phyloP scores from a whole-genome alignment of 2,888 invertebrate genomes.

The Formica aserva region DNA sequence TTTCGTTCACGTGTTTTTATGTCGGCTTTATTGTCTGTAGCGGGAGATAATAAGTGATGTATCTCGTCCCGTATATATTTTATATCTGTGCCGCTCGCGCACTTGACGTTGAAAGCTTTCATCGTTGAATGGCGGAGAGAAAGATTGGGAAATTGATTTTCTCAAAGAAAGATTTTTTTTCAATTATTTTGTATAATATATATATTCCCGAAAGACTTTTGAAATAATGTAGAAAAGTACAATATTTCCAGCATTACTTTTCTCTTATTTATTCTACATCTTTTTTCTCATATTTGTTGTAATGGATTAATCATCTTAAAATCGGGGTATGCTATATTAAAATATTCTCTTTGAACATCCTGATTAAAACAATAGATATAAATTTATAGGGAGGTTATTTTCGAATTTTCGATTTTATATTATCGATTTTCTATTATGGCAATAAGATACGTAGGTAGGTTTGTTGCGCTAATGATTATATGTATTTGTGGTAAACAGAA shows the following conservation, averaged over 20 bases:
- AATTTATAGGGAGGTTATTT: neutral
- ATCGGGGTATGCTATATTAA: neutral
- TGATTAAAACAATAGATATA: neutral
- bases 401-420: neutral
- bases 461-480: neutral
- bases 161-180: neutral
- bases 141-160: conserved; percentile 7
- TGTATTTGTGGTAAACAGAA: conserved; percentile 1
- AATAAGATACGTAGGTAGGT: neutral
- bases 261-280: conserved; percentile 53
- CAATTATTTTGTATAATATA: neutral
- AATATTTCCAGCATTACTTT: conserved; percentile 33
- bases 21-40: conserved; percentile 26
- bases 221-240: conserved; percentile 10
- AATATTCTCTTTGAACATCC: neutral
- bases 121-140: neutral
- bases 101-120: conserved; percentile 20
- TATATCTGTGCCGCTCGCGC: conserved; percentile 8
- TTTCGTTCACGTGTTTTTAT: conserved; percentile 7
- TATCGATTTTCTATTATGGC: neutral
- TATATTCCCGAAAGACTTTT: conserved; percentile 51
- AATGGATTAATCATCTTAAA: neutral
- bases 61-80: conserved; percentile 40
- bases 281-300: neutral
- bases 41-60: conserved; percentile 49